A percentile compares a stretch with the other conserved stretches of the same genome.
Evolutionary conservation across 1,140 invertebrate genomes (phyloP).

Genomic region (Pseudomyrmex gracilis): DNA sequence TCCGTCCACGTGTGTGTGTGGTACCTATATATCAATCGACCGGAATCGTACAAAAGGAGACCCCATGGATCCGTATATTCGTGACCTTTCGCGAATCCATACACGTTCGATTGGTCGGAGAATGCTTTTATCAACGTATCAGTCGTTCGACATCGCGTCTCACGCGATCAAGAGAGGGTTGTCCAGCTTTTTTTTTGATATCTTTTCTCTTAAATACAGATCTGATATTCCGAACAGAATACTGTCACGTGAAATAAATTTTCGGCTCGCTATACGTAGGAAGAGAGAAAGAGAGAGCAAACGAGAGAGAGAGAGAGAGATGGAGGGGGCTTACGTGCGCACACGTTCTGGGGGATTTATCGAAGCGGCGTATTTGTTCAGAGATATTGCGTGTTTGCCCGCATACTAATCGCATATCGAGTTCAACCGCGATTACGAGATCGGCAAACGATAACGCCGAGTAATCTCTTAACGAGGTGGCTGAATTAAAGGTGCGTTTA

Average conservation of each 20-base stretch:
- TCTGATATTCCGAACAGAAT: constrained; percentile 47
- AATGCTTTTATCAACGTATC: constrained; percentile 65
- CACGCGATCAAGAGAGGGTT: not conserved
- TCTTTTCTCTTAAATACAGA: constrained; percentile 37
- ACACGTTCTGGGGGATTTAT: constrained; percentile 52
- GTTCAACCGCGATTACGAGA: constrained; percentile 58
- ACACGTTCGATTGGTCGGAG: constrained; percentile 61
- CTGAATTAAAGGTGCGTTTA: constrained; percentile 57
- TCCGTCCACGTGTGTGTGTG: not conserved
- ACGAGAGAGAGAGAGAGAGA: not conserved
- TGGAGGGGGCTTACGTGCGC: not conserved
- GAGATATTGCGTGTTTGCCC: constrained; percentile 51
- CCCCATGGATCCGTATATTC: constrained; percentile 26
- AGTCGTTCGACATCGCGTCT: constrained; percentile 16
- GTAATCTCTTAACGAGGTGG: constrained; percentile 59
- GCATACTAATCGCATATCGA: constrained; percentile 62
- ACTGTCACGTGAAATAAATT: constrained; percentile 29
- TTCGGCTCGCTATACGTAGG: not conserved
- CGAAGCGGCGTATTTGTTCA: constrained; percentile 60
- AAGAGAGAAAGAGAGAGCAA: not conserved
- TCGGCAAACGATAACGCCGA: constrained; percentile 55
- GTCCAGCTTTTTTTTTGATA: constrained; percentile 2
- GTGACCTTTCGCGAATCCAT: constrained; percentile 29
- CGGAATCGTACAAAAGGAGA: constrained; percentile 47
- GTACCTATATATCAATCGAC: constrained; percentile 61